Percentiles rank a stretch among this genome's conserved stretches.
Conservation (phyloP, 2,888 invertebrate species). For the Galeruca laticollis region DNA sequence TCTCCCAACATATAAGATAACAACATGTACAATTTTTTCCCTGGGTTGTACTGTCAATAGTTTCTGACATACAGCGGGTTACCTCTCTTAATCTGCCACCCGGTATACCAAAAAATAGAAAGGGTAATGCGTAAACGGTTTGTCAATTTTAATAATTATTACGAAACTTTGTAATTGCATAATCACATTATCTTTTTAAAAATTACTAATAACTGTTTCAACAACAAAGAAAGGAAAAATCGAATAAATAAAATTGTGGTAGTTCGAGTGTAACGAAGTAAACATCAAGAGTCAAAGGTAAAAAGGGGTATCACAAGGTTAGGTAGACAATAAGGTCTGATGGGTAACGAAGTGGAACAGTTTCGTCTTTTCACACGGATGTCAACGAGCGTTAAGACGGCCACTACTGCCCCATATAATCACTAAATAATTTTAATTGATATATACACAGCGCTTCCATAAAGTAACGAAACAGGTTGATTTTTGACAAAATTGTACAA, state of each 20-base stretch:
- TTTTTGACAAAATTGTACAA: too few relatives aligned
- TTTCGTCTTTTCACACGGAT: slow-evolving; percentile 56
- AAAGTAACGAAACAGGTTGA: too few relatives aligned
- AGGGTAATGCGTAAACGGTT: too few relatives aligned
- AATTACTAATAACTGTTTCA: slow-evolving; percentile 19
- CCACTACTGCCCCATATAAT: slow-evolving; percentile 62
- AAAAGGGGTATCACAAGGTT: slow-evolving; percentile 56
- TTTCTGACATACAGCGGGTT: too few relatives aligned
- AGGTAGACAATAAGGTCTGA: slow-evolving; percentile 58
- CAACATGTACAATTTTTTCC: too few relatives aligned
- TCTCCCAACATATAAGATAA: too few relatives aligned
- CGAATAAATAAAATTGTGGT: slow-evolving; percentile 21
- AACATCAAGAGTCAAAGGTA: slow-evolving; percentile 48
- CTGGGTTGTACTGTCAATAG: too few relatives aligned
- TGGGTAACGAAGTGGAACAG: slow-evolving; percentile 60
- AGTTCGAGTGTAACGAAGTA: slow-evolving; percentile 42
- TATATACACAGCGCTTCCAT: too few relatives aligned
- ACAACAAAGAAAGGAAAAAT: slow-evolving; percentile 26
- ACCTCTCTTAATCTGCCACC: too few relatives aligned
- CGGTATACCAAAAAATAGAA: too few relatives aligned
- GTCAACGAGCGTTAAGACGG: slow-evolving; percentile 51
- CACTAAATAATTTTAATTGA: slow-evolving; percentile 38
- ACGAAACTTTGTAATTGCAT: not conserved
- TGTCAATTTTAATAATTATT: too few relatives aligned
- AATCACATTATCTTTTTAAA: not conserved